phyloP scores from a whole-genome alignment of 2,113 vertebrate species.

The Scatophagus argus region DNA sequence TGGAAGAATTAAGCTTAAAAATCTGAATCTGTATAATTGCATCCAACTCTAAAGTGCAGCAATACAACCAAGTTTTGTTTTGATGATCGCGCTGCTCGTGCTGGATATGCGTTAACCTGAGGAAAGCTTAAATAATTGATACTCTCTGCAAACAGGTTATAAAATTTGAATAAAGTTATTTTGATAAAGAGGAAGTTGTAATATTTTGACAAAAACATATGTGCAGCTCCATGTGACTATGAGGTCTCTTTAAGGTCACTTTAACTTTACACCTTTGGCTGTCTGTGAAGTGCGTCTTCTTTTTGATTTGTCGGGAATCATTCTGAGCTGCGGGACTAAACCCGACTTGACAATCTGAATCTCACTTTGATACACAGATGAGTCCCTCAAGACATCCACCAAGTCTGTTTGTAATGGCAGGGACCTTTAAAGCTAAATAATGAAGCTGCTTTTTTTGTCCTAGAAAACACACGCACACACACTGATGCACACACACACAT shows the following conservation, averaged over 20 bases:
- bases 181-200: too few relatives aligned
- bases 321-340: neutral
- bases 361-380: neutral
- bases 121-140: neutral
- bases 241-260: too few relatives aligned
- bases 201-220: neutral
- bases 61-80: too few relatives aligned
- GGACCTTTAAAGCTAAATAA: constrained; percentile 16
- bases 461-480: constrained; percentile 14
- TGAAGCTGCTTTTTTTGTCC: constrained; percentile 15
- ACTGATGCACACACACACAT: constrained; percentile 10
- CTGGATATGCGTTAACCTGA: neutral
- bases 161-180: too few relatives aligned
- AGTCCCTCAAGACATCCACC: neutral
- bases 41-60: neutral
- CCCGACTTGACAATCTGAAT: neutral
- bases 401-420: constrained; percentile 22
- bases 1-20: neutral
- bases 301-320: neutral
- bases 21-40: neutral
- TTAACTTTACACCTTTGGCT: too few relatives aligned
- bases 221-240: neutral
- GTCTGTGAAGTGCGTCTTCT: neutral
- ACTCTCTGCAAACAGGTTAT: neutral
- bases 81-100: neutral